Evolutionary conservation across 2,113 vertebrate species (phyloP).

Genomic region (Phodopus roborovskii): DNA sequence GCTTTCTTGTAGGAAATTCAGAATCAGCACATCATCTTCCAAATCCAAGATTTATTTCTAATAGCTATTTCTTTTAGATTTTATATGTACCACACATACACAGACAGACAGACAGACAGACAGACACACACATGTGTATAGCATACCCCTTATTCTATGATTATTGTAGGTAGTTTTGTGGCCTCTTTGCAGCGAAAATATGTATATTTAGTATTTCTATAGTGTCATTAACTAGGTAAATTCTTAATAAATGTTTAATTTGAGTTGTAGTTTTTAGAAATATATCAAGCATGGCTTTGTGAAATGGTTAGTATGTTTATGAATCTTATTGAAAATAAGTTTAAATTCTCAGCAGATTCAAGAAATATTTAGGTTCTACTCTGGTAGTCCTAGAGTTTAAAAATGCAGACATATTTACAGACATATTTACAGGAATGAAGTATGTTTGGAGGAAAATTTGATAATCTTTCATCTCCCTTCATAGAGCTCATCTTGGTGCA

Average conservation of each 20-base stretch:
- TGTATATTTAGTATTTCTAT: not conserved
- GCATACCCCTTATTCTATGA: not conserved
- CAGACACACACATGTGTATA: not conserved
- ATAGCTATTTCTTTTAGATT: not conserved
- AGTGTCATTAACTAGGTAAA: not conserved
- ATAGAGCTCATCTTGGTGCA: not conserved
- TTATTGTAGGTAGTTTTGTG: not conserved
- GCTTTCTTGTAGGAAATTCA: not conserved
- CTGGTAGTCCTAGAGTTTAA: not conserved
- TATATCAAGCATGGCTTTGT: not conserved
- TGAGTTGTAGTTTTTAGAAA: conserved; percentile 27
- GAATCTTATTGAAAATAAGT: conserved; percentile 23
- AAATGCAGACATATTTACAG: conserved; percentile 17
- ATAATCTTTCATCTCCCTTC: not conserved
- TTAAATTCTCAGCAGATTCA: conserved; percentile 33
- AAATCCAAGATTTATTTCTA: not conserved
- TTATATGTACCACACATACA: not conserved
- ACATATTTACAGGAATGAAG: conserved; percentile 43
- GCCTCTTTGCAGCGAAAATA: not conserved
- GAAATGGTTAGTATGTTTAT: conserved; percentile 5
- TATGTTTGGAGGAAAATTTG: conserved; percentile 38
- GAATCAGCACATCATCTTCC: not conserved
- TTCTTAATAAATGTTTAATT: conserved; percentile 17
- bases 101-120: not conserved
- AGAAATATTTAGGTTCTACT: conserved; percentile 42